Evolutionary conservation across 1,140 invertebrate genomes (phyloP).

Genomic region (Drosophila arizonae): DNA sequence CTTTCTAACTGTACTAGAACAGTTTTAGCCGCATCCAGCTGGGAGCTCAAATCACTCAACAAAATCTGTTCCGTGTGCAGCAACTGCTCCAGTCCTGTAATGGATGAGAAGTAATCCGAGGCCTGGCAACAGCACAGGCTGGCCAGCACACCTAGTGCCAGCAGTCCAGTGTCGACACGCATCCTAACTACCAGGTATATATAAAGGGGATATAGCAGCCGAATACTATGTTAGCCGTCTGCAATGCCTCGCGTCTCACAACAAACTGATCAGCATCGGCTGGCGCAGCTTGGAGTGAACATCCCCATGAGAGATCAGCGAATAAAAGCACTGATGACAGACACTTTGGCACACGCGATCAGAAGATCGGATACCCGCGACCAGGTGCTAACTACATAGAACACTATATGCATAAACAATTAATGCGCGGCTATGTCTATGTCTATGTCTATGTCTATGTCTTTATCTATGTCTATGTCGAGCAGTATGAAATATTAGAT

Average conservation of each 20-base stretch:
- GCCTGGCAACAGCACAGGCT: slow-evolving; percentile 26
- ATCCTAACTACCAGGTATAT: slow-evolving; percentile 18
- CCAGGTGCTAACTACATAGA: slow-evolving; percentile 46
- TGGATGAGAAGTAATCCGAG: slow-evolving; percentile 92
- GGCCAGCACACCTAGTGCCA: slow-evolving; percentile 40
- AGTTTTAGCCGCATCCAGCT: slow-evolving; percentile 90
- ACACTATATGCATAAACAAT: slow-evolving; percentile 48
- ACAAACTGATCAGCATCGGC: slow-evolving; percentile 48
- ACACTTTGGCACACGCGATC: slow-evolving; percentile 51
- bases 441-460: slow-evolving; percentile 12
- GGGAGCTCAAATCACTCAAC: slow-evolving; percentile 90
- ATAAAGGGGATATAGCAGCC: neutral
- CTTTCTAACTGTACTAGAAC: slow-evolving; percentile 89
- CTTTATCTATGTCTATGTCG: slow-evolving; percentile 18
- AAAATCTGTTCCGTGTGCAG: slow-evolving; percentile 93
- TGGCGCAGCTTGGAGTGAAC: slow-evolving; percentile 11
- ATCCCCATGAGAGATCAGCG: slow-evolving; percentile 47
- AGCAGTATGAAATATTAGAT: slow-evolving; percentile 42
- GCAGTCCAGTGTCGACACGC: slow-evolving; percentile 26
- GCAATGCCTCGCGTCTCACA: slow-evolving; percentile 53
- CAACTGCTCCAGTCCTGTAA: slow-evolving; percentile 93
- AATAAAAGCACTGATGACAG: slow-evolving; percentile 53
- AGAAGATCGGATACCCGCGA: slow-evolving; percentile 22
- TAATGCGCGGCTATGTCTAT: slow-evolving; percentile 23
- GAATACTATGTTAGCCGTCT: slow-evolving; percentile 31